Evolutionary conservation across 2,113 vertebrate species (phyloP).

Genomic region (Gymnorhina tibicen): DNA sequence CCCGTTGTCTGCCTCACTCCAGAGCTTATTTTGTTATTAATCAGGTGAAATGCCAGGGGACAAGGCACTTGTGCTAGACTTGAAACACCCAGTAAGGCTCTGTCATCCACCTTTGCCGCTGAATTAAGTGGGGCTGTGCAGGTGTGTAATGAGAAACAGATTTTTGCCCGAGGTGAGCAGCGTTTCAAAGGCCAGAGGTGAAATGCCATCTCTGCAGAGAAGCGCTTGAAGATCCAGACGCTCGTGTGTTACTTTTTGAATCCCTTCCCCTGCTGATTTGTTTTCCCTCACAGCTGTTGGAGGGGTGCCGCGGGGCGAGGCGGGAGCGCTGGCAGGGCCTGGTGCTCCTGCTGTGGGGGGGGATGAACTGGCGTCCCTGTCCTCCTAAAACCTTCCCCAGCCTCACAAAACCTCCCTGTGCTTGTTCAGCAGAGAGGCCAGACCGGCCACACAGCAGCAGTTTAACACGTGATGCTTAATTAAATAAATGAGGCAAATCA

Average conservation of each 20-base stretch:
- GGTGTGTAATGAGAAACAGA: slow-evolving; percentile 7
- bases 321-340: not conserved
- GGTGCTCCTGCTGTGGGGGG: not conserved
- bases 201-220: not conserved
- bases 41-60: not conserved
- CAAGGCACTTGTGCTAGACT: not conserved
- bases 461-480: not conserved
- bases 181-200: not conserved
- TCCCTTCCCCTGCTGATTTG: not conserved
- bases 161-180: slow-evolving; percentile 2
- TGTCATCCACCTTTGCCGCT: not conserved
- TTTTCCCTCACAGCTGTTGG: not conserved
- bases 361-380: not conserved
- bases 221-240: not conserved
- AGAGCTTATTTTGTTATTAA: not conserved
- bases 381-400: not conserved
- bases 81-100: not conserved
- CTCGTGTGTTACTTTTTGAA: not conserved
- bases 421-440: not conserved
- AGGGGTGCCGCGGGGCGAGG: not conserved
- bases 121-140: not conserved
- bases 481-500: not conserved
- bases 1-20: not conserved
- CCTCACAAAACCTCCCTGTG: not conserved
- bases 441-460: not conserved